These are phyloP conservation scores for Creontiades dilutus DNA, from an alignment of 2,888 invertebrate species.

Conservation along the genomic window DNA sequence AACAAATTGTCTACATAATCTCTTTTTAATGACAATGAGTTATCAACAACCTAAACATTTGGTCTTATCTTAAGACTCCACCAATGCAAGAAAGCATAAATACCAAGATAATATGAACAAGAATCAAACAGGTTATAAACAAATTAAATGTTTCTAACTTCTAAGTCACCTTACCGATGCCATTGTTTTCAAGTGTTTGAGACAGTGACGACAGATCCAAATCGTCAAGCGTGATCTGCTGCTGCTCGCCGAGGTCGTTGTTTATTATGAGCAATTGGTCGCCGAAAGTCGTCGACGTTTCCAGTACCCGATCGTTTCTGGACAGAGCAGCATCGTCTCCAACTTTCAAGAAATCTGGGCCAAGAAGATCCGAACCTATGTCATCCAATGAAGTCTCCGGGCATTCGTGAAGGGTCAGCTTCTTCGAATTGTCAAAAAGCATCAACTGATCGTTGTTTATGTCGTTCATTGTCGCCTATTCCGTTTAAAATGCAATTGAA, in stretches of 20 bases:
- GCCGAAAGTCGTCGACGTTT: neutral
- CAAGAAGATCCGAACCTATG: slow-evolving; percentile 31
- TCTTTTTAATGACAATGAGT: too few relatives aligned
- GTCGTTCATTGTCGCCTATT: slow-evolving; percentile 21
- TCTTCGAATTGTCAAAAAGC: slow-evolving; percentile 48
- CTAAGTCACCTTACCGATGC: neutral
- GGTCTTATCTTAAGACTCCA: too few relatives aligned
- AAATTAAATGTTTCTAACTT: too few relatives aligned
- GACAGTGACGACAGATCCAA: slow-evolving; percentile 44
- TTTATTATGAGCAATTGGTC: slow-evolving; percentile 45
- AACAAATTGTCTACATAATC: too few relatives aligned
- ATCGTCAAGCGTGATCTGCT: slow-evolving; percentile 58
- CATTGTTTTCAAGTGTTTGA: slow-evolving; percentile 23
- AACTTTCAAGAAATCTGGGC: slow-evolving; percentile 39
- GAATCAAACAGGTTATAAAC: too few relatives aligned
- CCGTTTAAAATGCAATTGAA: too few relatives aligned
- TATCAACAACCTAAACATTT: too few relatives aligned
- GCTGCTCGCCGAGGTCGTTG: slow-evolving; percentile 22
- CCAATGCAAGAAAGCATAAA: too few relatives aligned
- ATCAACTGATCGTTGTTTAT: slow-evolving; percentile 59
- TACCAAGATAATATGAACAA: too few relatives aligned
- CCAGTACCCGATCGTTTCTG: neutral
- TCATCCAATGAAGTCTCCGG: slow-evolving; percentile 21
- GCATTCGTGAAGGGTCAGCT: slow-evolving; percentile 31
- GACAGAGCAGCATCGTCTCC: neutral